Evolutionary conservation across 2,113 vertebrate genomes (phyloP).

Genomic region (Epinephelus lanceolatus): DNA sequence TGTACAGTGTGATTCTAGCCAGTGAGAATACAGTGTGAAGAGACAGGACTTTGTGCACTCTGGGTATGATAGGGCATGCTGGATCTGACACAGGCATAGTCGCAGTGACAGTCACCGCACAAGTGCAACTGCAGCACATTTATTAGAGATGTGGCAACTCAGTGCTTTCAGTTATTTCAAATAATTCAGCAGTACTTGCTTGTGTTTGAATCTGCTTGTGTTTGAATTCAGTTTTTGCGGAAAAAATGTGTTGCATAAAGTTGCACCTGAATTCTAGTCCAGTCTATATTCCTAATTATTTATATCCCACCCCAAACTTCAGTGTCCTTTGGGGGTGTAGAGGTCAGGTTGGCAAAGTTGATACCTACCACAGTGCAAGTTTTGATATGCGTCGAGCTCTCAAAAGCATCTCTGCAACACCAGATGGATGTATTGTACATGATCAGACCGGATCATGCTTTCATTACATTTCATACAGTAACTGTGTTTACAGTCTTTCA

Average conservation of each 20-base stretch:
- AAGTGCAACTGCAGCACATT: background rate
- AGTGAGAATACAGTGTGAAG: background rate
- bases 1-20: background rate
- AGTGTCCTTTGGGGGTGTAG: no score
- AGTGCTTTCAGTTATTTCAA: background rate
- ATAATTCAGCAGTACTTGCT: background rate
- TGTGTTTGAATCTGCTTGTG: background rate
- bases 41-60: background rate
- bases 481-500: no score
- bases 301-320: no score
- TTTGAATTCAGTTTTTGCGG: background rate
- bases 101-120: background rate
- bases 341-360: no score
- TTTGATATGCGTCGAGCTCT: no score
- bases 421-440: no score
- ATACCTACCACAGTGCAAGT: no score
- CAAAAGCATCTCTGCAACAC: no score
- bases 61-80: background rate
- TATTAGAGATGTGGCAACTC: background rate
- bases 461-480: no score
- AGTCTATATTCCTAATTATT: no score
- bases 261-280: no score
- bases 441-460: no score
- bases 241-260: background rate
- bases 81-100: background rate